A percentile compares a stretch with the other conserved stretches of the same genome.
Conservation (phyloP, 64 coral and sea anemone species). For the Montipora efflorescens region DNA sequence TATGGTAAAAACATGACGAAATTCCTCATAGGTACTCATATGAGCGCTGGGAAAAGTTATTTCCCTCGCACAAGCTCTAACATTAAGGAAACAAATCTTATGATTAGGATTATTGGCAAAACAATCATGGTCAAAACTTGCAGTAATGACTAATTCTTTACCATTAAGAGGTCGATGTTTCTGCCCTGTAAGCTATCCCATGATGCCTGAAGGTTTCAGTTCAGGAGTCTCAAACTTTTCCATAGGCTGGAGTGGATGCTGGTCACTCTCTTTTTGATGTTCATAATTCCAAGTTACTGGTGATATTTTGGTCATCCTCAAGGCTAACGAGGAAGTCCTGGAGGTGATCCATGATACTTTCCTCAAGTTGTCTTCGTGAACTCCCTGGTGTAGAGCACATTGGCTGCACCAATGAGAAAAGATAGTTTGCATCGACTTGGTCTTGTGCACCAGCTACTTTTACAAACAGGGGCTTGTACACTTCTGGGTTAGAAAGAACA, state of each 20-base stretch:
- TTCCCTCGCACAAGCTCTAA: no score
- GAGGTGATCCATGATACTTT: constrained; percentile 55
- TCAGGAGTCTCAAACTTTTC: constrained; percentile 51
- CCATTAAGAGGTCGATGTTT: constrained; percentile 47
- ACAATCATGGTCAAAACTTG: constrained; percentile 67
- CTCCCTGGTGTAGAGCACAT: not conserved
- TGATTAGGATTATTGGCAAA: not conserved
- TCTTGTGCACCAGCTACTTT: not conserved
- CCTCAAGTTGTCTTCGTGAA: constrained; percentile 31
- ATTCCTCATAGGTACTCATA: no score
- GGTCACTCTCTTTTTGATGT: constrained; percentile 4
- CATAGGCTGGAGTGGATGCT: not conserved
- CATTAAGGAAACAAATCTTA: no score
- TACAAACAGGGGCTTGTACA: constrained; percentile 66
- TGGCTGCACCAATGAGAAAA: constrained; percentile 53
- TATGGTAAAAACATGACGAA: no score
- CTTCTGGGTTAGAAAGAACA: constrained; percentile 25
- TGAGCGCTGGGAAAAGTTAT: no score
- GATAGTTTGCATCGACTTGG: constrained; percentile 63
- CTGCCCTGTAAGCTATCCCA: constrained; percentile 67
- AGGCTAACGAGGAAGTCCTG: constrained; percentile 57
- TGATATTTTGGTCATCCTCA: constrained; percentile 1
- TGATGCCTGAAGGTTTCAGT: constrained; percentile 37
- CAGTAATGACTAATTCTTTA: constrained; percentile 43
- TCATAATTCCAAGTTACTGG: constrained; percentile 35